These are phyloP conservation scores for Nomia melanderi DNA, from an alignment of 1,140 invertebrate genomes.

Conservation along the genomic window DNA sequence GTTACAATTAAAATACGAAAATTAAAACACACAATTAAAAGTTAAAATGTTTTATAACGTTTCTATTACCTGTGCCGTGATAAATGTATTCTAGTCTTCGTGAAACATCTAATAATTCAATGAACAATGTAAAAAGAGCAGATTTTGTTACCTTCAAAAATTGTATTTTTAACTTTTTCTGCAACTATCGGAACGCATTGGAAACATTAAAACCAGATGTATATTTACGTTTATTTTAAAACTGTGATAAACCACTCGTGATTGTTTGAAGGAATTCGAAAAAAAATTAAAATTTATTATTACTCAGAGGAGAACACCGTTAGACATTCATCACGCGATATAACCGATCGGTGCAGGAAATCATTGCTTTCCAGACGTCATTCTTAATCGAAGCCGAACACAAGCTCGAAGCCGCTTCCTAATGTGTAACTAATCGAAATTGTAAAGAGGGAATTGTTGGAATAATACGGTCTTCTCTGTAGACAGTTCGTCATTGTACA, in stretches of 20 bases:
- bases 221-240: no score
- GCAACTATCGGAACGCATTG: no score
- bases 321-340: conserved; percentile 12
- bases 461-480: conserved; percentile 15
- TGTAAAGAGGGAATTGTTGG: conserved; percentile 37
- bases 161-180: no score
- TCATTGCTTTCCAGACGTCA: conserved; percentile 14
- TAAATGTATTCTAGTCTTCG: no score
- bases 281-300: conserved; percentile 24
- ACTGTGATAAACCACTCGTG: neutral
- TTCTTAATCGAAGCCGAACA: conserved; percentile 23
- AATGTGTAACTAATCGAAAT: conserved; percentile 53
- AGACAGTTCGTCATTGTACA: conserved; percentile 20
- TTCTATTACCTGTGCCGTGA: no score
- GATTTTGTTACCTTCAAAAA: no score
- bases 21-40: no score
- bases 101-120: no score
- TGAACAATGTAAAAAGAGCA: no score
- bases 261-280: neutral
- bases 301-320: conserved; percentile 10
- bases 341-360: conserved; percentile 1
- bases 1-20: no score
- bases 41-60: no score
- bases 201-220: no score
- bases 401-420: conserved; percentile 26